Evolutionary conservation across 2,888 invertebrate species (phyloP).

Genomic region (Lutraria lutraria): DNA sequence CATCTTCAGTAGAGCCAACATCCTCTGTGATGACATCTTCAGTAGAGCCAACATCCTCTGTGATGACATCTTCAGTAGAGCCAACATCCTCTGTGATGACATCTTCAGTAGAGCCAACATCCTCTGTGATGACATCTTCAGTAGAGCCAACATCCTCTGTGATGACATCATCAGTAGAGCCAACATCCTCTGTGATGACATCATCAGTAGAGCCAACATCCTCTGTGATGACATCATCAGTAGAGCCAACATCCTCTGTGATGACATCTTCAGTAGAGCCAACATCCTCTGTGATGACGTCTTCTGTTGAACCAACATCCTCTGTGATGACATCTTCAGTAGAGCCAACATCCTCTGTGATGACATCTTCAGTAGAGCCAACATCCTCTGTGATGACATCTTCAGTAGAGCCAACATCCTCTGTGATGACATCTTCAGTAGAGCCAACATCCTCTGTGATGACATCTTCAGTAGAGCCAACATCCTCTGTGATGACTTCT

Average conservation of each 20-base stretch:
- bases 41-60: conserved; percentile 31
- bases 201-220: not conserved
- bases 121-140: not conserved
- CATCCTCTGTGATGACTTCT: not conserved
- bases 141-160: not conserved
- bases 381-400: conserved; percentile 27
- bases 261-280: not conserved
- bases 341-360: not conserved
- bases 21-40: conserved; percentile 3
- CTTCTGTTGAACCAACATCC: not conserved
- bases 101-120: not conserved
- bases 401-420: not conserved
- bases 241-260: conserved; percentile 34
- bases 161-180: not conserved
- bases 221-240: conserved; percentile 5
- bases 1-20: conserved; percentile 25
- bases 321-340: not conserved
- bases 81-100: conserved; percentile 8
- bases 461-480: not conserved
- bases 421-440: conserved; percentile 30
- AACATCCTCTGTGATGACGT: not conserved
- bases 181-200: not conserved
- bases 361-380: not conserved
- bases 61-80: not conserved
- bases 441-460: not conserved